Conservation (phyloP, 2,888 invertebrate genomes). For the Plebejus argus region DNA sequence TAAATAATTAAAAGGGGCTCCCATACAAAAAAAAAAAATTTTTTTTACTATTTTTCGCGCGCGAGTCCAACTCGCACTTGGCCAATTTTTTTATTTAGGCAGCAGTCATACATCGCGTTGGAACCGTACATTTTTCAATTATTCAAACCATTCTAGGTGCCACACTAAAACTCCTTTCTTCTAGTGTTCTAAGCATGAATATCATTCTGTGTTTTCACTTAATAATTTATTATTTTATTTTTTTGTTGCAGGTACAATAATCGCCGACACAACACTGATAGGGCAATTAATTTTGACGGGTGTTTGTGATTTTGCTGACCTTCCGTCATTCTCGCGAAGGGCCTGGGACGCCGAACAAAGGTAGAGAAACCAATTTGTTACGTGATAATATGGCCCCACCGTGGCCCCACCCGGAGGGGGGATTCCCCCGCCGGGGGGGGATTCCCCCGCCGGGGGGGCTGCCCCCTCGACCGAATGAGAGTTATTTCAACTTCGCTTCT, state of each 20-base stretch:
- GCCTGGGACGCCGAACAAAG: constrained; percentile 71
- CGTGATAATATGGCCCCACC: constrained; percentile 75
- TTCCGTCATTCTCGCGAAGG: constrained; percentile 60
- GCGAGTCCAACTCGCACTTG: too few species aligned
- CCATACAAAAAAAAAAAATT: too few species aligned
- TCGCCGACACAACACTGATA: constrained; percentile 2
- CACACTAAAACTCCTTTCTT: too few species aligned
- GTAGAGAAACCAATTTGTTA: constrained; percentile 80
- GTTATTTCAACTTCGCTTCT: constrained; percentile 55
- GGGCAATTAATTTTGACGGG: constrained; percentile 19
- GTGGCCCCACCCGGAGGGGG: constrained; percentile 12
- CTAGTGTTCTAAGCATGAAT: too few species aligned
- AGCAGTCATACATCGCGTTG: too few species aligned
- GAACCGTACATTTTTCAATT: too few species aligned
- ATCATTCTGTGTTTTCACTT: background rate
- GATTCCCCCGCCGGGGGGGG: constrained; percentile 38
- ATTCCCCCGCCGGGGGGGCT: constrained; percentile 26
- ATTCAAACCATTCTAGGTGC: too few species aligned
- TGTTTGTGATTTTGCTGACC: constrained; percentile 47
- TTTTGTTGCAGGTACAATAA: constrained; percentile 42
- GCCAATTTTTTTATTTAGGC: too few species aligned
- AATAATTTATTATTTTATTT: background rate
- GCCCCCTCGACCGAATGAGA: constrained; percentile 57
- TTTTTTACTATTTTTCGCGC: too few species aligned
- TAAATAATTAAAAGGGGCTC: too few species aligned